Base-by-base conservation (phyloP, 2,113 vertebrate genomes). In the Tenebrosternarchus preto region DNA sequence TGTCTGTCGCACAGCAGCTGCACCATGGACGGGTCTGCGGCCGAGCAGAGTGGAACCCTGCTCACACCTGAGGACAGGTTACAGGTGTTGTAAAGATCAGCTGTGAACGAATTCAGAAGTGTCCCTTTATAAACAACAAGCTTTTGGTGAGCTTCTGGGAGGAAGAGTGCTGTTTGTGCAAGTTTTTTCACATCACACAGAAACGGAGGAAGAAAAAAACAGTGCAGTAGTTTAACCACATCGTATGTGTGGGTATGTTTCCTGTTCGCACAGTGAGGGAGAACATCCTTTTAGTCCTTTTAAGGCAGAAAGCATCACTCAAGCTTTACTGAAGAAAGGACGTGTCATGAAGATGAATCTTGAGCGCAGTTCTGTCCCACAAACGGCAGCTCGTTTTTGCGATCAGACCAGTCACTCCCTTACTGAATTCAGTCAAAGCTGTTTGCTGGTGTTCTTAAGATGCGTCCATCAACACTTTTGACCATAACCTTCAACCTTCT, bases 181-280 rank as follows among this genome's bases (percentile, higher is more conserved):
- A 5, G 8, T n/a, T 36, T 36, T 3, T 22, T 55, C 55, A 72
- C 55, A 43, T 67, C 9, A 20, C 59, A 25, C 25, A 29, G 56
- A 75, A 53, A 66, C 56, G 0, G 39, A 67, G 39, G 27, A 33
- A 2, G 56, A 20, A 31, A 33, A 2, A 63, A 20, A 31, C 27
- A 57, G 29, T 56, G 60, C 77, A 83, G 68, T 25, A 59, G 78
- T 81, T 29, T 53, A 46, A 70, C 56, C 43, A 57, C 24, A 53
- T 31, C 25, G 68, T 43, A 57, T 82, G 70, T 75, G 61, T 59
- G 12, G 24, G 27, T 76, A 39, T 24, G 63, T 68, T 81, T 85
- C 78, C 71, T 79, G 74, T 73, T n/a, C 50, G 50, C 7, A 33
- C n/a, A 12, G 33, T 68, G 69, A 78, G 46, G 78, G 76, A 78